phyloP scores from a whole-genome alignment of 2,888 invertebrate genomes.

The Rhingia campestris region DNA sequence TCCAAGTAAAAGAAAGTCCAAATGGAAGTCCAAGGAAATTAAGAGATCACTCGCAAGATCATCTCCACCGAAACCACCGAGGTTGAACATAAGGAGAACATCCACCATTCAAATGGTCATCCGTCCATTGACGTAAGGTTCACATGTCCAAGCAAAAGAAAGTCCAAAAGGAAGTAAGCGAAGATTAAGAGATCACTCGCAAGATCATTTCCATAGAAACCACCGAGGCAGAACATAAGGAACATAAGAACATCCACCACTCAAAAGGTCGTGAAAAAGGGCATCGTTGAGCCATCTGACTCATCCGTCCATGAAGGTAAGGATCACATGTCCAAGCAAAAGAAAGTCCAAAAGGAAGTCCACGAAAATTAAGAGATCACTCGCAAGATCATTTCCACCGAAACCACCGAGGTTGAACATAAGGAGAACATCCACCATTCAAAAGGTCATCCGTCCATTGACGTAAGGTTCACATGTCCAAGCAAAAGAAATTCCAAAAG shows the following conservation, averaged over 20 bases:
- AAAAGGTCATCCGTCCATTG: too few species aligned
- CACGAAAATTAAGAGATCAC: constrained; percentile 94
- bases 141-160: too few species aligned
- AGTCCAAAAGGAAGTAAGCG: too few species aligned
- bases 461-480: too few species aligned
- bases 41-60: constrained; percentile 95
- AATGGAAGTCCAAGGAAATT: constrained; percentile 92
- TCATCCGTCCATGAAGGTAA: constrained; percentile 94
- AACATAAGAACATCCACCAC: constrained; percentile 83
- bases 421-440: constrained; percentile 93
- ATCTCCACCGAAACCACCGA: constrained; percentile 96
- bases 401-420: constrained; percentile 95
- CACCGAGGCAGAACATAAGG: too few species aligned
- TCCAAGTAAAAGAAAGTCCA: constrained; percentile 94
- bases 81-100: constrained; percentile 94
- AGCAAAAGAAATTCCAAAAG: too few species aligned
- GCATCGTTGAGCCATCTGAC: constrained; percentile 88
- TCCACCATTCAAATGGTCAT: too few species aligned
- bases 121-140: too few species aligned
- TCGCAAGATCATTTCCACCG: constrained; percentile 95
- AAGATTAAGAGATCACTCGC: too few species aligned
- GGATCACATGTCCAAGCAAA: constrained; percentile 93
- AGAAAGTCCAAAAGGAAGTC: constrained; percentile 94
- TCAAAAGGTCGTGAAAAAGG: constrained; percentile 83
- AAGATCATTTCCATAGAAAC: too few species aligned